Evolutionary conservation across 2,113 vertebrate genomes (phyloP).

Genomic region (Leucopternis melanops): DNA sequence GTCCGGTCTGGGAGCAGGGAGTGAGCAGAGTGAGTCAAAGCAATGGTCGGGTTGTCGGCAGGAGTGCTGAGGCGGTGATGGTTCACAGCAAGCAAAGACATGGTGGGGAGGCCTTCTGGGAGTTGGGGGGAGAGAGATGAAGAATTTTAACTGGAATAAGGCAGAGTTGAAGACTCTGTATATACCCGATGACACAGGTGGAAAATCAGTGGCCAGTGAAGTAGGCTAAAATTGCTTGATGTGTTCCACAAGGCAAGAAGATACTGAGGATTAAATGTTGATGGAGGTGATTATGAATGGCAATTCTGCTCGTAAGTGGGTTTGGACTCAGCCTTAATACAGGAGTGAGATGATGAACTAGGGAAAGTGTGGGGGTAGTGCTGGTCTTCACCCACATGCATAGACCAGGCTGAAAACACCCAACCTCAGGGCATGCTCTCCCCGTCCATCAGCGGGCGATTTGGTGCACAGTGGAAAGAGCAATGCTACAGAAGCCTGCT

Average conservation of each 20-base stretch:
- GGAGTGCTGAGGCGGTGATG: not conserved
- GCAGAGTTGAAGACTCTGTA: not conserved
- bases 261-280: not conserved
- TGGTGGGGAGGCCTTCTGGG: not conserved
- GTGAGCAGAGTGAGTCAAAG: accelerated
- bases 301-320: accelerated
- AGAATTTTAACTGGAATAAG: not conserved
- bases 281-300: not conserved
- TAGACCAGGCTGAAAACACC: not conserved
- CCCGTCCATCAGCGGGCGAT: accelerated
- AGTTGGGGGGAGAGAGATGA: not conserved
- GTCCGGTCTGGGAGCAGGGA: not conserved
- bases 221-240: not conserved
- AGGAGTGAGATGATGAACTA: not conserved
- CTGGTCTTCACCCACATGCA: not conserved
- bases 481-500: not conserved
- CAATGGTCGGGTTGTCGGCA: not conserved
- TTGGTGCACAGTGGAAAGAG: not conserved
- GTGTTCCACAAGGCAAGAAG: not conserved
- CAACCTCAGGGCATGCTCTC: accelerated
- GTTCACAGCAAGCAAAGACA: not conserved
- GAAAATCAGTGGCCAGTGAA: not conserved
- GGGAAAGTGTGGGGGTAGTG: not conserved
- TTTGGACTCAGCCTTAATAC: not conserved
- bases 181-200: not conserved